Percentiles rank a stretch among this genome's conserved stretches.
These are phyloP conservation scores for Ptychoptera contaminata DNA, from an alignment of 2,888 invertebrate species.

Conservation along the genomic window DNA sequence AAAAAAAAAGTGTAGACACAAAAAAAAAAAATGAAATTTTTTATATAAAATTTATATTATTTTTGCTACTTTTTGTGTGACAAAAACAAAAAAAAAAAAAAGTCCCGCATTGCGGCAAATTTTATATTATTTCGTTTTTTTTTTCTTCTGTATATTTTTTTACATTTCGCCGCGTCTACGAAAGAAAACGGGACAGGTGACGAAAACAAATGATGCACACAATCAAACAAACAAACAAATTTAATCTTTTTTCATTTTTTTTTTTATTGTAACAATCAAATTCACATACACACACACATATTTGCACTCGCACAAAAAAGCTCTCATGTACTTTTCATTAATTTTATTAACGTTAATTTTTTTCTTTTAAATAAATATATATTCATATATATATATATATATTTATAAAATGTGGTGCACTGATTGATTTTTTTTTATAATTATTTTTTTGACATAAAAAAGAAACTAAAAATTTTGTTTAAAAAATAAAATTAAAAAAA, in stretches of 20 bases:
- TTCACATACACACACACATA: neutral
- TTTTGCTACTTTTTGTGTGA: too few species aligned
- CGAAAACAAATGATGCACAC: constrained; percentile 11
- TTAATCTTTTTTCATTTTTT: neutral
- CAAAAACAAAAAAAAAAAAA: constrained; percentile 7
- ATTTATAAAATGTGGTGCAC: constrained; percentile 14
- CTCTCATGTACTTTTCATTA: neutral
- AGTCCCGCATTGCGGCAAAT: constrained; percentile 35
- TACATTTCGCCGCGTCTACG: constrained; percentile 7
- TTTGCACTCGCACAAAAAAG: neutral
- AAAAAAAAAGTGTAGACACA: neutral
- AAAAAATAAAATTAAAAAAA: neutral
- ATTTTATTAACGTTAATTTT: too few species aligned
- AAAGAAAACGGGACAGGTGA: constrained; percentile 24
- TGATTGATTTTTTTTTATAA: constrained; percentile 12
- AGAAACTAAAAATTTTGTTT: neutral
- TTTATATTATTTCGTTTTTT: neutral
- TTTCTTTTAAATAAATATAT: too few species aligned
- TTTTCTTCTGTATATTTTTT: neutral
- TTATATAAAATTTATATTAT: neutral
- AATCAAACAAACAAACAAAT: constrained; percentile 1
- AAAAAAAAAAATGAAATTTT: neutral
- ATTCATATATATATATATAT: constrained; percentile 3
- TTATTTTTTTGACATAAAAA: constrained; percentile 18
- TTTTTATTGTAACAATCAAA: neutral